phyloP scores from a whole-genome alignment of 2,113 vertebrate species.

The Aphyosemion australe region DNA sequence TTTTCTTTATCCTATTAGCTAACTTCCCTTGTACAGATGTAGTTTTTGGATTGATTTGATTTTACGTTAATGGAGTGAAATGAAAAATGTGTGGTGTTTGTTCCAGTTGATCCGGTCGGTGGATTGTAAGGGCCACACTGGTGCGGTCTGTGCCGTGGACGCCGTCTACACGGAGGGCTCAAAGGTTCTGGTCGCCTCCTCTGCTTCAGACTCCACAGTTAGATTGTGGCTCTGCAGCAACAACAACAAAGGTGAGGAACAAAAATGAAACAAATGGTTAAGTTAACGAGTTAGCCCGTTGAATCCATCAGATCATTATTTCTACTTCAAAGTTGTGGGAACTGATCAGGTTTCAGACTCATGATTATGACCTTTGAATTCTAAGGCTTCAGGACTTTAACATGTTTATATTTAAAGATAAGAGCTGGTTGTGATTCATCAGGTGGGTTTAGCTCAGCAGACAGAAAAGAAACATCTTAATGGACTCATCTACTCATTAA shows the following conservation, averaged over 20 bases:
- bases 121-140: constrained; percentile 84
- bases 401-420: too few relatives aligned
- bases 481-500: too few relatives aligned
- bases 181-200: constrained; percentile 84
- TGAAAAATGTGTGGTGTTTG: constrained; percentile 18
- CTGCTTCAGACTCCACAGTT: constrained; percentile 90
- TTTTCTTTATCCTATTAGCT: neutral
- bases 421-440: too few relatives aligned
- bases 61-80: neutral
- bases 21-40: neutral
- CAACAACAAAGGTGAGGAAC: constrained; percentile 78
- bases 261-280: neutral
- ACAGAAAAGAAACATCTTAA: too few relatives aligned
- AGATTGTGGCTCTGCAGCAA: constrained; percentile 84
- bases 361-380: too few relatives aligned
- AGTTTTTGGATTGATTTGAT: neutral
- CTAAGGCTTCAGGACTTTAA: too few relatives aligned
- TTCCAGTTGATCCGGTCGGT: constrained; percentile 77
- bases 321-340: too few relatives aligned
- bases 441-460: too few relatives aligned
- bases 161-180: constrained; percentile 71
- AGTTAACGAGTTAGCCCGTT: too few relatives aligned
- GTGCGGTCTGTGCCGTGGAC: constrained; percentile 86
- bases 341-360: too few relatives aligned
- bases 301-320: too few relatives aligned